Evolutionary conservation across 2,888 invertebrate genomes (phyloP).

Genomic region (Blastobasis adustella): DNA sequence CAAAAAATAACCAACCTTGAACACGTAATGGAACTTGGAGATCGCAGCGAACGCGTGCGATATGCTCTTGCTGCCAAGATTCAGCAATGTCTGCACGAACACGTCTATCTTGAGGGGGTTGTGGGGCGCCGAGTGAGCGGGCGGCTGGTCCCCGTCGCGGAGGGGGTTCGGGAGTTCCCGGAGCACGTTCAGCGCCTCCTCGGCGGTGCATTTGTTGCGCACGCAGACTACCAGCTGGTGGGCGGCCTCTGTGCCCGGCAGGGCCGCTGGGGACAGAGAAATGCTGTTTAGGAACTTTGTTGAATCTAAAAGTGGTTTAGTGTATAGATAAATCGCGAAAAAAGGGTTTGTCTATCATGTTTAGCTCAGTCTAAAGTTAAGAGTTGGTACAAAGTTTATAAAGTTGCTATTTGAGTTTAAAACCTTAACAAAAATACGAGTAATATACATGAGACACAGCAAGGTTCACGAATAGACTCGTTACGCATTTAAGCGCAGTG

Average conservation of each 20-base stretch:
- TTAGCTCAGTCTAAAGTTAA: too few species aligned
- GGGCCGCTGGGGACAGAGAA: conserved; percentile 69
- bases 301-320: too few species aligned
- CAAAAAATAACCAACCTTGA: conserved; percentile 78
- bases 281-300: conserved; percentile 1
- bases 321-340: too few species aligned
- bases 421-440: too few species aligned
- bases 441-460: too few species aligned
- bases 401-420: too few species aligned
- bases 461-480: too few species aligned
- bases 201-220: conserved; percentile 91
- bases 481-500: too few species aligned
- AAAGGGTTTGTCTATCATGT: too few species aligned
- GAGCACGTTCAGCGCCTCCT: conserved; percentile 90
- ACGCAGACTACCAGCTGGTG: conserved; percentile 91
- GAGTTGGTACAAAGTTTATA: too few species aligned
- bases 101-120: conserved; percentile 97
- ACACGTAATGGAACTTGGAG: conserved; percentile 94
- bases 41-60: conserved; percentile 99
- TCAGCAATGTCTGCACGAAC: conserved; percentile 95
- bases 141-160: conserved; percentile 79
- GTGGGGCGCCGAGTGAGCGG: conserved; percentile 81
- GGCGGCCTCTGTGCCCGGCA: conserved; percentile 88
- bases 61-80: conserved; percentile 96
- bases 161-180: conserved; percentile 90